A percentile compares a stretch with the other conserved stretches of the same genome.
Conservation (phyloP, 2,888 invertebrate genomes). For the Lomographa bimaculata region DNA sequence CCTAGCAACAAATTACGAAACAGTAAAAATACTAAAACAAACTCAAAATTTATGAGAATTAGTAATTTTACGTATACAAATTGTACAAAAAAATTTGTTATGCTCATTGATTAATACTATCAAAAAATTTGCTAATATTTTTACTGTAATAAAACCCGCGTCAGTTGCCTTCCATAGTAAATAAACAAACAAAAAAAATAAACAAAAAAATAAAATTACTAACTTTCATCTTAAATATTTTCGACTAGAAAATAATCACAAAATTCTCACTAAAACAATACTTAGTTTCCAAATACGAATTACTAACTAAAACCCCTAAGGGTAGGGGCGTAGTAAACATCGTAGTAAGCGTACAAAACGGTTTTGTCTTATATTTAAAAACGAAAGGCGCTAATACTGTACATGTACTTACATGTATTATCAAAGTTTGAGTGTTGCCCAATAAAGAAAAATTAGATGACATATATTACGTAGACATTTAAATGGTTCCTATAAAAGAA, state of each 20-base stretch:
- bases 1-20: conserved; percentile 46
- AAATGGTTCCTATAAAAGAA: too few relatives aligned
- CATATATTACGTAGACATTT: too few relatives aligned
- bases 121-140: too few relatives aligned
- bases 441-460: too few relatives aligned
- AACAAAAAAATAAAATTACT: conserved; percentile 13
- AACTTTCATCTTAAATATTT: conserved; percentile 3
- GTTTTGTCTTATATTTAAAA: neutral
- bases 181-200: too few relatives aligned
- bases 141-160: too few relatives aligned
- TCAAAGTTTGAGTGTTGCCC: neutral
- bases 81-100: too few relatives aligned
- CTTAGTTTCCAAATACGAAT: conserved; percentile 1
- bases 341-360: conserved; percentile 12
- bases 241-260: conserved; percentile 55
- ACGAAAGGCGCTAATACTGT: conserved; percentile 10
- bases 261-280: conserved; percentile 31
- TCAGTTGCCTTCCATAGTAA: too few relatives aligned
- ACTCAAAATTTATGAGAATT: conserved; percentile 31
- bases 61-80: too few relatives aligned
- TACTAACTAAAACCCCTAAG: neutral
- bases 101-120: too few relatives aligned
- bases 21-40: conserved; percentile 43
- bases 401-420: neutral
- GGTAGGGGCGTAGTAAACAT: conserved; percentile 3